Base-by-base conservation (phyloP, 92 coral and sea anemone genomes). In the Diadumene lineata region DNA sequence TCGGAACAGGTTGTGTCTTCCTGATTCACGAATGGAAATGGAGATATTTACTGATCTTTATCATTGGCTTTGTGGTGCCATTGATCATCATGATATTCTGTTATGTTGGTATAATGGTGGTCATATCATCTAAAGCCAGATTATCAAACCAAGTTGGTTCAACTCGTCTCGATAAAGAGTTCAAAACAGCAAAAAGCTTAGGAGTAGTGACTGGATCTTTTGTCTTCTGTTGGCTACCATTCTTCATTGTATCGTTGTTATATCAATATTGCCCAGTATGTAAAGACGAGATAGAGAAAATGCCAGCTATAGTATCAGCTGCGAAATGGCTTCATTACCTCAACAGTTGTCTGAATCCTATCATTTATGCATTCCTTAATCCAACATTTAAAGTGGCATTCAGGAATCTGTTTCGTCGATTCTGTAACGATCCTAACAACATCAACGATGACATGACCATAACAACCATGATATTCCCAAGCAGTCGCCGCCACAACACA, bases 181-280 rank as follows among this genome's bases (percentile, higher is more conserved):
- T 86, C 82, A 92, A 92, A 73, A 96, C 99, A 23, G 99, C 99
- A 60, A 96, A 86, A 64, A 96, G 96, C 81, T 77, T 96, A 79
- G 92, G 96, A 34, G 97, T 96, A 43, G 99, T 96, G 79, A 96
- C 94, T 22, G 97, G 97, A 0, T 93, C 96, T 4, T 96, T 96
- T 75, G 86, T 96, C 13, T 10, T 87, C 23, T 96, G 99, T 23
- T 96, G 99, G 99, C 86, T 87, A 7, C 99, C 99, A 0, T 96
- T 96, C 82, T 92, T 92, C 60, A 69, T 96, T 27, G 57, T 70
- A 16, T 96, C 99, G 10, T 71, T 96, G 10, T 24, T 81, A 30
- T 80, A 69, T 50, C 64, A 62, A 4, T 87, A 96, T 56, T 88
- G 97, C 60, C 22, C 1, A 10, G 29, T 80, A 1, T 92, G 97